phyloP scores from a whole-genome alignment of 1,140 invertebrate genomes.

The Akabosia matsudoensis region DNA sequence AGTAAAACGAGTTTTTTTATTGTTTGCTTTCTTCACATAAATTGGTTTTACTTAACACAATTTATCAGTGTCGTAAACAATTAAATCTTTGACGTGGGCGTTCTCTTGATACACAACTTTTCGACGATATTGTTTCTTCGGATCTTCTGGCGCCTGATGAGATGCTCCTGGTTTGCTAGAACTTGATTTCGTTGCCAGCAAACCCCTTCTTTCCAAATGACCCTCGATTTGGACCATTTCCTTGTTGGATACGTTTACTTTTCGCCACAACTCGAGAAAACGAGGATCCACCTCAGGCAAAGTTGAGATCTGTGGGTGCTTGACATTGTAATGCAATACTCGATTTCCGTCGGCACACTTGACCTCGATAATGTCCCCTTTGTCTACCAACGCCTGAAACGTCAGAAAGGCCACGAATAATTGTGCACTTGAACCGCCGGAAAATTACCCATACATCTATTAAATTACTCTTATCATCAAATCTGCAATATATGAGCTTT shows the following conservation, averaged over 20 bases:
- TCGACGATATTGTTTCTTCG: no score
- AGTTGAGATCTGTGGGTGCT: background rate
- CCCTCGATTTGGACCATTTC: background rate
- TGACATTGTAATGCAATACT: constrained; percentile 2
- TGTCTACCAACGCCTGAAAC: background rate
- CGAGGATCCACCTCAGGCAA: background rate
- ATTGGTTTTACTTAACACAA: no score
- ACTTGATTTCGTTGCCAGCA: background rate
- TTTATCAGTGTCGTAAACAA: no score
- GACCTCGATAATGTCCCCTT: background rate
- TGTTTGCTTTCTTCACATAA: background rate
- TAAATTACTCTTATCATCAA: no score
- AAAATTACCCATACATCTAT: no score
- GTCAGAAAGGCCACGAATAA: no score
- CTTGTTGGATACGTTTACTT: background rate
- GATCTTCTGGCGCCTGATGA: background rate
- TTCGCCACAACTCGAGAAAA: constrained; percentile 3
- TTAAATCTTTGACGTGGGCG: no score
- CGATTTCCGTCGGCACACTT: background rate
- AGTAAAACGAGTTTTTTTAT: background rate
- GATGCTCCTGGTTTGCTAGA: background rate
- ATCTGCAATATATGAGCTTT: no score
- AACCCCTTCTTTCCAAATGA: background rate
- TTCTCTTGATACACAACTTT: no score
- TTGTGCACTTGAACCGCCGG: no score